These are phyloP conservation scores for Rotaria sp. DNA, from an alignment of 2,888 invertebrate species.

Conservation along the genomic window DNA sequence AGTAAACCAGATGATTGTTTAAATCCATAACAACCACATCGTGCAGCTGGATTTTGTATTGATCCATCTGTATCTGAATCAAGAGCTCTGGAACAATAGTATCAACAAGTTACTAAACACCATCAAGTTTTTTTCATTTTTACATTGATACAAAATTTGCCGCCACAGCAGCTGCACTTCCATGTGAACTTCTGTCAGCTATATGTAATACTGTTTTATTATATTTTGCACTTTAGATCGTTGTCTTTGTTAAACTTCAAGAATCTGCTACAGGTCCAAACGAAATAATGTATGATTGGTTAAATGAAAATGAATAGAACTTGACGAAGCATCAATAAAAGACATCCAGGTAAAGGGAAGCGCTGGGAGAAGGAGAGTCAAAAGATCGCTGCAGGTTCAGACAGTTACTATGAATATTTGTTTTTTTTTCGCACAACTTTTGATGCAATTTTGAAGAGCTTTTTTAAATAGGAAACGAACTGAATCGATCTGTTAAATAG, in stretches of 20 bases:
- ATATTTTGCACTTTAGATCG: constrained; percentile 60
- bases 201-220: constrained; percentile 57
- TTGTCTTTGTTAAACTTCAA: constrained; percentile 59
- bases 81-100: constrained; percentile 34
- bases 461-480: too few relatives aligned
- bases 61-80: constrained; percentile 98
- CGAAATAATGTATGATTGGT: constrained; percentile 62
- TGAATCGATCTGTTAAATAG: too few relatives aligned
- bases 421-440: too few relatives aligned
- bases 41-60: constrained; percentile 85
- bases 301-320: neutral
- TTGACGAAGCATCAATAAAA: too few relatives aligned
- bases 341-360: too few relatives aligned
- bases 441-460: too few relatives aligned
- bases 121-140: constrained; percentile 44
- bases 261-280: constrained; percentile 83
- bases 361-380: too few relatives aligned
- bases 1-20: constrained; percentile 92
- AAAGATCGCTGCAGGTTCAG: too few relatives aligned
- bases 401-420: too few relatives aligned
- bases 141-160: constrained; percentile 73
- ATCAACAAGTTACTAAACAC: neutral
- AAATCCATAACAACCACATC: constrained; percentile 85
- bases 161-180: constrained; percentile 87
- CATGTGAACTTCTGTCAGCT: constrained; percentile 92